Base-by-base conservation (phyloP, 2,797 vertebrate genomes). In the Leptoclinus maculatus region DNA sequence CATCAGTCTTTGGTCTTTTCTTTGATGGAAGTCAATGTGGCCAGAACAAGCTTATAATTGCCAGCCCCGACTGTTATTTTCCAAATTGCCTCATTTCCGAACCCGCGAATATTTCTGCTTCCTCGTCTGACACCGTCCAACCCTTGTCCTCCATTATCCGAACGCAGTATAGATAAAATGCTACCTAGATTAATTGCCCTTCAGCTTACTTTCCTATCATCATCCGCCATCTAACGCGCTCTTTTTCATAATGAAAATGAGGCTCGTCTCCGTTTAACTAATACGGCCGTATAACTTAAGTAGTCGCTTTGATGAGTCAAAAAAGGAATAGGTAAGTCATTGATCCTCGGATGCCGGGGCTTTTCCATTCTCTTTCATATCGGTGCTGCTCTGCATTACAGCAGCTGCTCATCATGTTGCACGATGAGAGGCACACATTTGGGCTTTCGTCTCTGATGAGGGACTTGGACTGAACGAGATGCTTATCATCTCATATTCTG, bases 291-390 rank as follows among this genome's bases (percentile, higher is more conserved):
- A 87, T 87, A 83, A 92, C 86, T 89, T 87, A 89, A 92, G 88
- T 71, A 91, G 87, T 79, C 43, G 16, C 85, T 93, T 92, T 92
- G 90, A 93, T 92, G 89, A 91, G 83, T 89, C 83, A 87, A 85
- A 90, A 87, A 85, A 80, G 79, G 56, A 89, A 88, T 70, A 89
- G 84, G 91, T 89, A 83, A 86, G 87, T 84, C 87, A 87, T 74
- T 91, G 91, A 93, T 92, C 90, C 67, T 47, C 74, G 68, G 79
- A 78, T 86, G 80, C 77, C 75, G 63, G 77, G 51, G 57, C 71
- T 90, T 72, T 54, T 85, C 82, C 63, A 90, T 86, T 88, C 88
- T 83, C 76, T 85, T 92, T 92, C 76, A 90, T 90, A 83, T 89
- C 77, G 67, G 43, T 10, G 64, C 83, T 57, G 68, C 79, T 83